Base-by-base conservation (phyloP, 2,888 invertebrate species). In the Lycia hirtaria region DNA sequence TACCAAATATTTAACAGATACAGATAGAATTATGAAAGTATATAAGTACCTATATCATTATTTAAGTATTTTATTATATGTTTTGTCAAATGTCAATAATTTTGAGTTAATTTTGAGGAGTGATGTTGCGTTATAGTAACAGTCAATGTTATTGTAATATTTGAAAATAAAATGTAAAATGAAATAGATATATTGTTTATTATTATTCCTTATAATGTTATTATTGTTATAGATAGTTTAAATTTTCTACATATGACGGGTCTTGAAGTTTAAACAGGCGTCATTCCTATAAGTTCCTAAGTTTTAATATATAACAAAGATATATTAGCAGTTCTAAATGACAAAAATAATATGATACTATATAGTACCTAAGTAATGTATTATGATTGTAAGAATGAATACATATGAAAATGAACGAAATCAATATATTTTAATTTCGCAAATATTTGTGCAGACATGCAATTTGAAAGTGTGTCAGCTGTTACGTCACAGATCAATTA, bases 61-160 rank as follows among this genome's bases (percentile, higher is more conserved):
- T 44, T 17, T 17, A 30, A n/a, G 15, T 10, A 15, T 4, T 15
- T 43, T 15, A 15, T 20, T 37, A 43, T 32, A 17, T 22, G 15
- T 47, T 47, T 12, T n/a, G 3, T 30, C 4, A 17, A 28, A 12
- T 38, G 15, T 22, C 15, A 22, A 12, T 30, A 30, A 37, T 24
- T 38, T 49, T 40, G 14, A 4, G 32, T 41, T 32, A 33, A 24
- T 35, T n/a, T 38, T 38, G 15, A 45, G 26, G 24, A 45, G 32
- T 26, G 40, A 50, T 52, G 74, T 71, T 75, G 62, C 71, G 73
- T 73, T 75, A 24, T 75, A 71, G 70, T 61, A 72, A 53, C 66
- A 57, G 55, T 40, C 3, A 43, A 51, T 24, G 9, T 19, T 33
- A 26, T 35, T 17, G 9, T 26, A 52, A 37, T 32, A 33, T 26